These are phyloP conservation scores for Tromatobia lineatoria DNA, from an alignment of 2,888 invertebrate species.

Conservation along the genomic window DNA sequence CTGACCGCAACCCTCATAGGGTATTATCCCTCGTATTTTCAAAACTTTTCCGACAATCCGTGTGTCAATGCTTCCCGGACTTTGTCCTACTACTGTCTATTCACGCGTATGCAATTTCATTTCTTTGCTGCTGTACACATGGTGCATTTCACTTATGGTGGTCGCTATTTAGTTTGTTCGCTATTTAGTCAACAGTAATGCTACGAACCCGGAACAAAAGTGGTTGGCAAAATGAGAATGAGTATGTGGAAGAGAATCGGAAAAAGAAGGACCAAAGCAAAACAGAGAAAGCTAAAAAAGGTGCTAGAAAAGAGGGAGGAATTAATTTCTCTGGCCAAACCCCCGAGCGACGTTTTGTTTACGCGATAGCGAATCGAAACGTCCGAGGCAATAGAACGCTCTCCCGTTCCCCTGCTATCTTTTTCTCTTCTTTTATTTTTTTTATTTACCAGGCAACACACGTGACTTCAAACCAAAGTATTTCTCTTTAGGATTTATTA, in stretches of 20 bases:
- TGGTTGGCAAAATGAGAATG: conserved; percentile 20
- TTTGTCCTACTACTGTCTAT: conserved; percentile 28
- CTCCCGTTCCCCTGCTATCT: conserved; percentile 9
- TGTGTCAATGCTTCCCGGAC: conserved; percentile 51
- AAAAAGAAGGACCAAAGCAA: conserved; percentile 18
- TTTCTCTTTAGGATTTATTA: not conserved
- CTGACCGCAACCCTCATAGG: conserved; percentile 17
- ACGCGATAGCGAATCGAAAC: conserved; percentile 37
- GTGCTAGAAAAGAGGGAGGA: conserved; percentile 13
- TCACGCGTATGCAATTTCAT: conserved; percentile 34
- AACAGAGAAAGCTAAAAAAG: not conserved
- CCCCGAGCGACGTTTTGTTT: conserved; percentile 36
- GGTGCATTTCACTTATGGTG: conserved; percentile 45
- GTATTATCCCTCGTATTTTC: conserved; percentile 39
- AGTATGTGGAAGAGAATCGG: conserved; percentile 19
- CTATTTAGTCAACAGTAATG: conserved; percentile 27
- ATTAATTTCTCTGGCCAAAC: conserved; percentile 33
- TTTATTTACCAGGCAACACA: not conserved
- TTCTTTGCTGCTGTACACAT: not conserved
- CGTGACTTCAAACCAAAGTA: not conserved
- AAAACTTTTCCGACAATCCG: conserved; percentile 27
- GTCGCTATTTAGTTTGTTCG: conserved; percentile 29
- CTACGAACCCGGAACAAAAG: conserved; percentile 36
- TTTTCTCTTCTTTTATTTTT: not conserved
- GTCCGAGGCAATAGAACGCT: conserved; percentile 28